Evolutionary conservation across 1,140 invertebrate genomes (phyloP).

Genomic region (Lordiphosa mommai): DNA sequence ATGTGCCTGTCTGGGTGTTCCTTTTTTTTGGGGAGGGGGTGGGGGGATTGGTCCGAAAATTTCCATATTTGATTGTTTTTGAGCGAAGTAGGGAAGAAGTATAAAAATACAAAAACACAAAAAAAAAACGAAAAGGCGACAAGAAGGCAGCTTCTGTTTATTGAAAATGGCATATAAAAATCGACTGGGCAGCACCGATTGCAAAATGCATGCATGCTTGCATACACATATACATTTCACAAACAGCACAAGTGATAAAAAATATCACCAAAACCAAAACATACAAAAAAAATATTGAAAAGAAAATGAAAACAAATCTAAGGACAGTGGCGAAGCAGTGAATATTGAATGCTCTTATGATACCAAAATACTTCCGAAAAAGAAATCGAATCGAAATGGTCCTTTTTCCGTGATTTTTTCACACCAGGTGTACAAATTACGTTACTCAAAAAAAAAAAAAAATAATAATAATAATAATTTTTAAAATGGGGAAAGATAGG

Average conservation of each 20-base stretch:
- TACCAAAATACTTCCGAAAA: too few species aligned
- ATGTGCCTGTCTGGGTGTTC: not conserved
- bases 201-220: conserved; percentile 11
- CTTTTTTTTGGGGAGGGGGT: conserved; percentile 15
- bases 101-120: conserved; percentile 10
- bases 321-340: too few species aligned
- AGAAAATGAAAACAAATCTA: not conserved
- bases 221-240: too few species aligned
- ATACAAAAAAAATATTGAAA: too few species aligned
- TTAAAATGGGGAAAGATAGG: too few species aligned
- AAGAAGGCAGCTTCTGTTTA: conserved; percentile 44
- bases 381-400: too few species aligned
- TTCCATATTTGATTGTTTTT: conserved; percentile 76
- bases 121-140: not conserved
- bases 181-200: conserved; percentile 18
- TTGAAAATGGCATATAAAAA: conserved; percentile 67
- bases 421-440: too few species aligned
- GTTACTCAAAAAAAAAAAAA: too few species aligned
- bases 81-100: conserved; percentile 27
- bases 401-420: too few species aligned
- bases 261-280: not conserved
- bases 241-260: too few species aligned
- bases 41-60: conserved; percentile 40
- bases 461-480: too few species aligned
- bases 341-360: too few species aligned